phyloP scores from a whole-genome alignment of 2,113 vertebrate species.

The Philantomba maxwellii region DNA sequence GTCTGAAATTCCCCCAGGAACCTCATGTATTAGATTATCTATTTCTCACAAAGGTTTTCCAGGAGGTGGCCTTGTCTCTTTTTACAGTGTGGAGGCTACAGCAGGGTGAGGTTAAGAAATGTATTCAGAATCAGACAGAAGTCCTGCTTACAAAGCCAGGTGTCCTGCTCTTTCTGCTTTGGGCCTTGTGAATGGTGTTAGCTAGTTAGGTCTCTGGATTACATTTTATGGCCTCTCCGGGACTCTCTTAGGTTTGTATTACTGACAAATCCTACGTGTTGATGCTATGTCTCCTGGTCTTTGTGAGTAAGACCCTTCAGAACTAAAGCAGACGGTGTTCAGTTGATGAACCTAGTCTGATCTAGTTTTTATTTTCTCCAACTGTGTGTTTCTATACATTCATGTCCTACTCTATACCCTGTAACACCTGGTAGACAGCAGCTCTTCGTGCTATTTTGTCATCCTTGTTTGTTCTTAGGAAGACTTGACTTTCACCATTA shows the following conservation, averaged over 20 bases:
- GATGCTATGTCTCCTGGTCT: neutral
- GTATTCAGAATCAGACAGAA: neutral
- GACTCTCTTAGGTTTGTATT: neutral
- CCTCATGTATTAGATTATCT: neutral
- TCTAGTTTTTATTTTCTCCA: neutral
- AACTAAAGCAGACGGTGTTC: no score
- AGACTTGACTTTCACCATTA: neutral
- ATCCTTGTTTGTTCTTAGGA: neutral
- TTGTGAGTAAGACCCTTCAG: neutral
- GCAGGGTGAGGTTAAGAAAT: neutral
- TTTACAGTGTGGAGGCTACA: neutral
- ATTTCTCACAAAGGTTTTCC: neutral
- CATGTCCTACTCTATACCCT: neutral
- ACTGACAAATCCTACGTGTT: no score
- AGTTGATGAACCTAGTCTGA: neutral
- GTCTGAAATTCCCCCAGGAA: neutral
- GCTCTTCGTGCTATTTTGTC: neutral
- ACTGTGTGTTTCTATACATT: rapidly evolving
- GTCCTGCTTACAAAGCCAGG: rapidly evolving
- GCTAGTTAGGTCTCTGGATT: rapidly evolving
- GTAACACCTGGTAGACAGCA: neutral
- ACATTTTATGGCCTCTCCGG: rapidly evolving
- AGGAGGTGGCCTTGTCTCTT: neutral
- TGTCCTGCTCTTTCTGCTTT: no score
- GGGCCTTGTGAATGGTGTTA: neutral